These are phyloP conservation scores for Rhizomys pruinosus DNA, from an alignment of 2,113 vertebrate genomes.

Conservation along the genomic window DNA sequence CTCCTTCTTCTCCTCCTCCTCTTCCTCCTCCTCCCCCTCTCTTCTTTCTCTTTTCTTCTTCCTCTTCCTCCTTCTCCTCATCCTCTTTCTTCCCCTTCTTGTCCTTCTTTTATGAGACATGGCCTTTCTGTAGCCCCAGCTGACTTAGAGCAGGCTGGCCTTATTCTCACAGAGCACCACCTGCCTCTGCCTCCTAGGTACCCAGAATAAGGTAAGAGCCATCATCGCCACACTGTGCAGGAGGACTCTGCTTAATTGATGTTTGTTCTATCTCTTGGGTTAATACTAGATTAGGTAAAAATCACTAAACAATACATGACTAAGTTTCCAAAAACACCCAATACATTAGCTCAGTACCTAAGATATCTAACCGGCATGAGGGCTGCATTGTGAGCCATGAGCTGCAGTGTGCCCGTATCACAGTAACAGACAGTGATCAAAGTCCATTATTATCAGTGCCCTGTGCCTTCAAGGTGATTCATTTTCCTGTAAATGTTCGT, in stretches of 20 bases:
- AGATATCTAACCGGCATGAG: neutral
- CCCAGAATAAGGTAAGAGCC: no score
- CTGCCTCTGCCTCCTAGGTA: no score
- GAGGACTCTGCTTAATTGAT: neutral
- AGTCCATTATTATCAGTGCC: neutral
- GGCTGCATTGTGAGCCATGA: neutral
- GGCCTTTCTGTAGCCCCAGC: no score
- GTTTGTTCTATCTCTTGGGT: neutral
- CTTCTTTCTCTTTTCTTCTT: no score
- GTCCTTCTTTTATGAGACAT: no score
- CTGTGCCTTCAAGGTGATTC: slow-evolving; percentile 26
- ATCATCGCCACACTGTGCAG: no score
- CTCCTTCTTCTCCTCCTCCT: no score
- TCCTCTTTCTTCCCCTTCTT: no score
- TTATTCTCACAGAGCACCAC: no score
- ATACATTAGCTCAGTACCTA: neutral
- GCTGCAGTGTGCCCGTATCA: neutral
- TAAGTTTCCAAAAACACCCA: neutral
- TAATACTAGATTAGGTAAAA: slow-evolving; percentile 17
- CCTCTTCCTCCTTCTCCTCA: no score
- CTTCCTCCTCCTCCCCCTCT: no score
- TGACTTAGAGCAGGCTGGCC: no score
- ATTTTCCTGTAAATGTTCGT: neutral
- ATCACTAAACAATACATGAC: neutral
- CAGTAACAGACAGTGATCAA: neutral